Conservation (phyloP, 53 echinoderm and acorn worm genomes). For the Patiria pectinifera region DNA sequence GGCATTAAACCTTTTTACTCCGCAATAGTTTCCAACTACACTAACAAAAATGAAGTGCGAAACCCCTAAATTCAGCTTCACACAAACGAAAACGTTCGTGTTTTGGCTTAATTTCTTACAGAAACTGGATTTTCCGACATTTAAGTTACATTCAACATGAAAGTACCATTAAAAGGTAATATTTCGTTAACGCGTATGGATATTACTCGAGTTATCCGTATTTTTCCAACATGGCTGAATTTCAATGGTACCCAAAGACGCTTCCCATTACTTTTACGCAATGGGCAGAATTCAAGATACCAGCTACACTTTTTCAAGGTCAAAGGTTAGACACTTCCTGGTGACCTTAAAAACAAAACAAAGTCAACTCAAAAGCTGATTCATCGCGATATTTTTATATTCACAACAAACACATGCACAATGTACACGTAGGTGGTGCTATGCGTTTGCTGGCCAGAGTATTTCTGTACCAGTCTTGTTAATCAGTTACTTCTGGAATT, state of each 20-base stretch:
- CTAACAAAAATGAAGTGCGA: constrained; percentile 1
- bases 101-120: too few relatives aligned
- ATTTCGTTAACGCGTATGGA: constrained; percentile 6
- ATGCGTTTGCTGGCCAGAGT: too few relatives aligned
- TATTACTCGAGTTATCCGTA: background rate
- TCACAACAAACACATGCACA: too few relatives aligned
- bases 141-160: too few relatives aligned
- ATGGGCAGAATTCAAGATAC: background rate
- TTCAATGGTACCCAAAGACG: constrained; percentile 27
- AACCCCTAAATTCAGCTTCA: background rate
- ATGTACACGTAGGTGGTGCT: too few relatives aligned
- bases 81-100: background rate
- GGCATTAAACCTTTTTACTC: constrained; percentile 13
- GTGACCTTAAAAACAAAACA: constrained; percentile 55
- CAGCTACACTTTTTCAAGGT: constrained; percentile 30
- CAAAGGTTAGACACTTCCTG: constrained; percentile 44
- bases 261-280: background rate
- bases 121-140: too few relatives aligned
- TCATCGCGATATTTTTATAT: background rate
- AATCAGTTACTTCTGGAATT: too few relatives aligned
- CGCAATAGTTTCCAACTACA: background rate
- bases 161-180: background rate
- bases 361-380: constrained; percentile 28
- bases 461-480: too few relatives aligned
- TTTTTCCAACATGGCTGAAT: constrained; percentile 55